phyloP scores from a whole-genome alignment of 2,888 invertebrate genomes.

The Hololepta plana region DNA sequence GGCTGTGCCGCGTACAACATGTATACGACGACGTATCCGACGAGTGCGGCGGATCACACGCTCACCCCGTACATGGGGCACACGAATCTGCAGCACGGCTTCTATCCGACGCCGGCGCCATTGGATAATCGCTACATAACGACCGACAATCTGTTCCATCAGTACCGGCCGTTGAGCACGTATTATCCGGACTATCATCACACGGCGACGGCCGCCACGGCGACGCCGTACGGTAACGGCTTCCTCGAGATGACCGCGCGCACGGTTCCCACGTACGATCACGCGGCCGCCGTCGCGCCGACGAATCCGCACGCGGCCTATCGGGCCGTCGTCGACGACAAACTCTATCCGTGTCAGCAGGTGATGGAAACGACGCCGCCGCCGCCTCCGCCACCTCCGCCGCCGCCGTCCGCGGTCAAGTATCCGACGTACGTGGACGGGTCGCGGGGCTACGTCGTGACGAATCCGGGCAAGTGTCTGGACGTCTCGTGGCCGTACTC shows the following conservation, averaged over 20 bases:
- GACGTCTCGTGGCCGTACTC: conserved; percentile 32
- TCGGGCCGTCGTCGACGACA: conserved; percentile 31
- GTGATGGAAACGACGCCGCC: conserved; percentile 35
- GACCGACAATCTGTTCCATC: conserved; percentile 72
- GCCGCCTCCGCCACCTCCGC: neutral
- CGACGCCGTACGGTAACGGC: conserved; percentile 56
- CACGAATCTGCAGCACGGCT: conserved; percentile 43
- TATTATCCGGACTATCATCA: conserved; percentile 68
- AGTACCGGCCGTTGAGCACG: conserved; percentile 71
- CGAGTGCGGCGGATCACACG: conserved; percentile 45
- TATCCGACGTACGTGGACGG: conserved; percentile 39
- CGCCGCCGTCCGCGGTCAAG: conserved; percentile 23
- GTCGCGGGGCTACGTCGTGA: conserved; percentile 34
- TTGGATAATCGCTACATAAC: conserved; percentile 46
- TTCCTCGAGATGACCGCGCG: conserved; percentile 61
- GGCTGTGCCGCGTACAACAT: conserved; percentile 61
- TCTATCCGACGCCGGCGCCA: conserved; percentile 34
- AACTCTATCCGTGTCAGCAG: conserved; percentile 42
- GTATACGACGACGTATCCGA: conserved; percentile 61
- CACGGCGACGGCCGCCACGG: conserved; percentile 43
- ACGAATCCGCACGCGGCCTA: conserved; percentile 27
- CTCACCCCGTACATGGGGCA: conserved; percentile 48
- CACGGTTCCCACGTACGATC: conserved; percentile 40
- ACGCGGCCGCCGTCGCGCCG: conserved; percentile 20
- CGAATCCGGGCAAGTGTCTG: conserved; percentile 27